Conservation (phyloP, 2,888 invertebrate genomes). For the Rhamnusium bicolor region DNA sequence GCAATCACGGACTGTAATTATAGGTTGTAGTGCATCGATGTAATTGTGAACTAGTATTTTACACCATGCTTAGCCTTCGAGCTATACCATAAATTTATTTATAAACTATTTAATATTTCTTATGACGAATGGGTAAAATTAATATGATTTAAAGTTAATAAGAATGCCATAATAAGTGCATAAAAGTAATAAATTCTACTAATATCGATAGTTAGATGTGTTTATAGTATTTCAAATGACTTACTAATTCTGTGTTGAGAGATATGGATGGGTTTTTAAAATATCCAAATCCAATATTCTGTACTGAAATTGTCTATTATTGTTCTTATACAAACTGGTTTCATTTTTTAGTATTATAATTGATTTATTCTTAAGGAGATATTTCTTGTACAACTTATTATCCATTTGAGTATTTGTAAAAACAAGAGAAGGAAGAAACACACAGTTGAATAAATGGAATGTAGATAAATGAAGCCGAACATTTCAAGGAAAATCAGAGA, state of each 20-base stretch:
- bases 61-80: conserved; percentile 50
- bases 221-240: too few relatives aligned
- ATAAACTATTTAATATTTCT: conserved; percentile 33
- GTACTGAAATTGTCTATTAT: too few relatives aligned
- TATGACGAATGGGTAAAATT: background rate
- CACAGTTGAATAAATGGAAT: conserved; percentile 44
- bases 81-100: conserved; percentile 45
- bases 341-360: background rate
- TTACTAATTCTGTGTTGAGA: too few relatives aligned
- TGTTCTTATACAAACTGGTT: background rate
- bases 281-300: too few relatives aligned
- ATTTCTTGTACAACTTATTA: background rate
- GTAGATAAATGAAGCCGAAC: conserved; percentile 49
- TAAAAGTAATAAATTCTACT: background rate
- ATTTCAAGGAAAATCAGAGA: conserved; percentile 53
- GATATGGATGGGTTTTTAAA: too few relatives aligned
- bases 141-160: background rate
- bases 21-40: conserved; percentile 59
- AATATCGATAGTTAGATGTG: background rate
- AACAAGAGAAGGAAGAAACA: conserved; percentile 13
- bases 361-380: background rate
- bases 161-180: background rate
- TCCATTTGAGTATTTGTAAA: conserved; percentile 7
- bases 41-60: conserved; percentile 60
- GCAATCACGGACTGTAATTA: conserved; percentile 60